Evolutionary conservation across 1,140 invertebrate species (phyloP), one percentile per base, ranked within the genome.

Genomic region (Cyclargus thomasi): DNA sequence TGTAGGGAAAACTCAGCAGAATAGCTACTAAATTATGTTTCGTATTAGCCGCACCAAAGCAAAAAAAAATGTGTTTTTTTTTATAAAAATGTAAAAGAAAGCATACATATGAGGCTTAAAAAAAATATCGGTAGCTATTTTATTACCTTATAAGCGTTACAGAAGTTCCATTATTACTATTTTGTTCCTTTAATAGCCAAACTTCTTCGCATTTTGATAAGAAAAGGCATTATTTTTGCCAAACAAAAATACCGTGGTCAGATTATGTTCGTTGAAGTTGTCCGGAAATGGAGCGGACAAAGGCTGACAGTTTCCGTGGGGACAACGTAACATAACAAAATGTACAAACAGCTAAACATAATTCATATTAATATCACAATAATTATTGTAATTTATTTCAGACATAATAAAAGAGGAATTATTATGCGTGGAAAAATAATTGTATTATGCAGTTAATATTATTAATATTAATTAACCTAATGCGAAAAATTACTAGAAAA

Each of bases 231-330:
- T 64, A 64, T 16, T 16, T n/a, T 47, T 64, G 23, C 17, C 36
- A 11, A 59, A 35, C 29, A 35, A 66, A 29, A 35, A 35, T n/a
- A n/a, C 17, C 18, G 18, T 20, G 55, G 65, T 59, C 53, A 66
- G 11, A 53, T 36, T 55, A 18, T 36, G 53, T 35, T 65, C 69
- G 66, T 70, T 62, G 70, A 69, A 68, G 77, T 74, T 69, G 76
- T 67, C 71, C 75, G 83, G 85, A 85, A 86, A 83, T 85, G 78
- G 79, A 79, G 69, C 78, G 82, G 79, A 84, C 80, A 84, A 77
- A 72, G 74, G 78, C 78, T 69, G 79, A 77, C 80, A 69, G 73
- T 74, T 82, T 89, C 86, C 86, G 85, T 79, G 74, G 77, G 74
- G 76, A 70, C 70, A 78, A 74, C 74, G 75, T 73, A 75, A 75